phyloP scores from a whole-genome alignment of 2,797 vertebrate species.

The Antrozous pallidus region DNA sequence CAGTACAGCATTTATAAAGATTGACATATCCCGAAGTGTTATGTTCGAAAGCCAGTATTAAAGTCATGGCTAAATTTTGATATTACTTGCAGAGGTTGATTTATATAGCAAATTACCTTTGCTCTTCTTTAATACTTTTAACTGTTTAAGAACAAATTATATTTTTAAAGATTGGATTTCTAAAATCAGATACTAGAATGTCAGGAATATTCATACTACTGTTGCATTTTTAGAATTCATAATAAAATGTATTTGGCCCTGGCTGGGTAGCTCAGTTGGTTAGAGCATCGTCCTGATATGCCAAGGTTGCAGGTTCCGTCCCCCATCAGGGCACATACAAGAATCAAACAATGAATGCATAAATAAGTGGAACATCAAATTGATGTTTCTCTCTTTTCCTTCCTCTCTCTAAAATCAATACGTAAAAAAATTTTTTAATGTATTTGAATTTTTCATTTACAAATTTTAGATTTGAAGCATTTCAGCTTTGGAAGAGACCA shows the following conservation, averaged over 20 bases:
- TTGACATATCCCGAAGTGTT: background rate
- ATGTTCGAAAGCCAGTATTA: background rate
- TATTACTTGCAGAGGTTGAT: background rate
- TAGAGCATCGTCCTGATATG: too few relatives aligned
- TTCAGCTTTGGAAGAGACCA: background rate
- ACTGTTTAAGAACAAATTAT: slow-evolving; percentile 1
- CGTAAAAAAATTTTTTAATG: background rate
- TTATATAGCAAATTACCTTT: slow-evolving; percentile 26
- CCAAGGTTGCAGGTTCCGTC: too few relatives aligned
- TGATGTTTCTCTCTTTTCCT: too few relatives aligned
- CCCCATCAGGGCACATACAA: too few relatives aligned
- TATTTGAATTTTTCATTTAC: background rate
- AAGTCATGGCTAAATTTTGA: background rate
- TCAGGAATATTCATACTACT: background rate
- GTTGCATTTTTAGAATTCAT: background rate
- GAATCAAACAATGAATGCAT: too few relatives aligned
- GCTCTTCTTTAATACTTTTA: background rate
- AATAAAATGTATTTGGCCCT: background rate
- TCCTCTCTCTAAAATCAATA: too few relatives aligned
- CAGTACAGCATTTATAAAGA: background rate
- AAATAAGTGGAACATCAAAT: too few relatives aligned
- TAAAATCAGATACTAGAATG: background rate
- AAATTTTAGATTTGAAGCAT: slow-evolving; percentile 28
- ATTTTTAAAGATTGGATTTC: background rate
- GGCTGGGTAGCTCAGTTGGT: too few relatives aligned